These are phyloP conservation scores for Oreochromis spilurus DNA, from an alignment of 2,113 vertebrate genomes.

Conservation along the genomic window DNA sequence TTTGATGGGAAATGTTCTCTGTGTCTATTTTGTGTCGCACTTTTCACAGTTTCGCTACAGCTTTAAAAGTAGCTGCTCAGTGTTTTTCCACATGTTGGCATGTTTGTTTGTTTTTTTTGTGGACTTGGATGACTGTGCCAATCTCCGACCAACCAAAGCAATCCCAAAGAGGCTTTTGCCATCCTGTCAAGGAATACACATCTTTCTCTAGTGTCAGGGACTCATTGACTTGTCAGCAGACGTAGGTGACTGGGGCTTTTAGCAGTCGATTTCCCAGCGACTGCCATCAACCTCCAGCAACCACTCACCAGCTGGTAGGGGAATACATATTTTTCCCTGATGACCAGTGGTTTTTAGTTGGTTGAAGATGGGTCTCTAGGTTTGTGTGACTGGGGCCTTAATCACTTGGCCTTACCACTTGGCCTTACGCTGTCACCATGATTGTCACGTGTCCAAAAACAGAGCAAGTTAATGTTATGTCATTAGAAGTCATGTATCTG, in stretches of 20 bases:
- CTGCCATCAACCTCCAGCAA: neutral
- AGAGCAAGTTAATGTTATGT: neutral
- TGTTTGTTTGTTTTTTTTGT: fast-evolving
- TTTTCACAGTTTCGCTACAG: neutral
- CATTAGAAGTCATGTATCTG: neutral
- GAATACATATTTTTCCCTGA: neutral
- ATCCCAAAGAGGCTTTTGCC: neutral
- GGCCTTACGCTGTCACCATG: neutral
- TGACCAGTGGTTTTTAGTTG: neutral
- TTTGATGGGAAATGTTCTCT: neutral
- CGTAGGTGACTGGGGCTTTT: neutral
- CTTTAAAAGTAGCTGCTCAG: neutral
- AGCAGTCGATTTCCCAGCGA: neutral
- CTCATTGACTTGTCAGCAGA: neutral
- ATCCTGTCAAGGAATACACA: neutral
- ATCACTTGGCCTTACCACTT: neutral
- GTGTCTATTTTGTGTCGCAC: neutral
- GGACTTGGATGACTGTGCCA: neutral
- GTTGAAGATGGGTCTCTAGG: neutral
- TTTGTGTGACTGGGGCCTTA: neutral
- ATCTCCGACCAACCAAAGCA: neutral
- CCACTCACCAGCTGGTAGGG: neutral
- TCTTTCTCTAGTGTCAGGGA: neutral
- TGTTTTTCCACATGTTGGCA: neutral
- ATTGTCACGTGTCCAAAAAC: neutral